Percentiles rank a stretch among this genome's conserved stretches.
phyloP scores from a whole-genome alignment of 2,888 invertebrate genomes.

The Hypomecis punctinalis region DNA sequence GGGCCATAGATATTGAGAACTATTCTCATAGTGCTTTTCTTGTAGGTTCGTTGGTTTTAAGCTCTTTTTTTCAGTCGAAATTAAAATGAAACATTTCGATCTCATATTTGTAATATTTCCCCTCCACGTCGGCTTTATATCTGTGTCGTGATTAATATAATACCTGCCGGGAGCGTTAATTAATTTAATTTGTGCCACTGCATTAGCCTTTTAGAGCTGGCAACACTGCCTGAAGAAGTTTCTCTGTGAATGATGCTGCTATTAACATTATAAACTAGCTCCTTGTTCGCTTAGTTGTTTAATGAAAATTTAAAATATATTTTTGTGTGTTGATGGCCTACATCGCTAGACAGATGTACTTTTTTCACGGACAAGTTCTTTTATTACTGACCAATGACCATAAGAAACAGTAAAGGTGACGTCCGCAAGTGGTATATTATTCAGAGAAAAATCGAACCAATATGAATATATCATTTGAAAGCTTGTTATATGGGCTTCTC shows the following conservation, averaged over 20 bases:
- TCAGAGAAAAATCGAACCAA: no score
- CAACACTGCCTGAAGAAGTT: constrained; percentile 20
- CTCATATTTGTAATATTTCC: neutral
- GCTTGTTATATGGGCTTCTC: no score
- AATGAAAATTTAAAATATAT: constrained; percentile 5
- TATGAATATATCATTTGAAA: no score
- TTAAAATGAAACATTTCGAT: no score
- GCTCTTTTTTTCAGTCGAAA: no score
- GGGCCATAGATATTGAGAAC: no score
- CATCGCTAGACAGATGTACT: no score
- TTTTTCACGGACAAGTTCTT: neutral
- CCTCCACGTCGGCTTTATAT: constrained; percentile 13
- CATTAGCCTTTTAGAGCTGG: constrained; percentile 33
- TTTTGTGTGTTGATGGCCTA: neutral
- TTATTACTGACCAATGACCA: no score
- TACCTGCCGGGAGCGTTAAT: constrained; percentile 27
- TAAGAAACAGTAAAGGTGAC: no score
- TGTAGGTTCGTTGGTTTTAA: no score
- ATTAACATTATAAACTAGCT: constrained; percentile 19
- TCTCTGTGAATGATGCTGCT: constrained; percentile 15
- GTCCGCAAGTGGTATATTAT: no score
- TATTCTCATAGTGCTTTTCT: no score
- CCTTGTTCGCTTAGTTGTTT: constrained; percentile 5
- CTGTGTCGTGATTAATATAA: constrained; percentile 32
- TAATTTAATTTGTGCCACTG: constrained; percentile 37